phyloP scores from a whole-genome alignment of 35 echinoderm and acorn worm species.

The Heliocidaris erythrogramma region DNA sequence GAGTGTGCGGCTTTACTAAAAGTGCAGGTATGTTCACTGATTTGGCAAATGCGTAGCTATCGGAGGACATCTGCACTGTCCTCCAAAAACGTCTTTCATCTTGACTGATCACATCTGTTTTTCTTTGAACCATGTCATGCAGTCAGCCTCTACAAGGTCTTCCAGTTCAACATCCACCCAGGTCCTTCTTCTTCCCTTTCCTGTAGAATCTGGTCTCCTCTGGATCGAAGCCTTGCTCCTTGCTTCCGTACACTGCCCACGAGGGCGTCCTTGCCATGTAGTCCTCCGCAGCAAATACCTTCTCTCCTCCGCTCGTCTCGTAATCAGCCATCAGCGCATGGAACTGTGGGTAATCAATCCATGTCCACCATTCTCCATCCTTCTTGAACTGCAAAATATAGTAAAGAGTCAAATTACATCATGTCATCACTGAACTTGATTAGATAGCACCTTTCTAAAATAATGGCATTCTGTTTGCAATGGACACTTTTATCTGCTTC shows the following conservation, averaged over 20 bases:
- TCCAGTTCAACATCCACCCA: conserved; percentile 78
- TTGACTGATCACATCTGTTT: too few relatives aligned
- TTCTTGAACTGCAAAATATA: conserved; percentile 76
- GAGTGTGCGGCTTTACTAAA: too few relatives aligned
- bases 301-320: conserved; percentile 65
- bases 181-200: conserved; percentile 91
- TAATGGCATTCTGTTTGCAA: too few relatives aligned
- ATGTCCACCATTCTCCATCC: conserved; percentile 87
- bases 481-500: too few relatives aligned
- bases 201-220: conserved; percentile 84
- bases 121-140: not conserved
- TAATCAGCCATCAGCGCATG: conserved; percentile 81
- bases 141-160: not conserved
- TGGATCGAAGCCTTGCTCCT: conserved; percentile 97
- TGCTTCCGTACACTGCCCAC: conserved; percentile 87
- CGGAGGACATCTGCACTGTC: too few relatives aligned
- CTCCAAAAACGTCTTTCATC: too few relatives aligned
- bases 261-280: conserved; percentile 92
- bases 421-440: not conserved
- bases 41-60: too few relatives aligned
- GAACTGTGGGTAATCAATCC: conserved; percentile 92
- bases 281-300: conserved; percentile 71
- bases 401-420: conserved; percentile 15
- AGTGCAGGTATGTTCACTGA: too few relatives aligned
- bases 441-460: not conserved